Evolutionary conservation across 2,888 invertebrate genomes (phyloP).

Genomic region (Cephus pygmeus): DNA sequence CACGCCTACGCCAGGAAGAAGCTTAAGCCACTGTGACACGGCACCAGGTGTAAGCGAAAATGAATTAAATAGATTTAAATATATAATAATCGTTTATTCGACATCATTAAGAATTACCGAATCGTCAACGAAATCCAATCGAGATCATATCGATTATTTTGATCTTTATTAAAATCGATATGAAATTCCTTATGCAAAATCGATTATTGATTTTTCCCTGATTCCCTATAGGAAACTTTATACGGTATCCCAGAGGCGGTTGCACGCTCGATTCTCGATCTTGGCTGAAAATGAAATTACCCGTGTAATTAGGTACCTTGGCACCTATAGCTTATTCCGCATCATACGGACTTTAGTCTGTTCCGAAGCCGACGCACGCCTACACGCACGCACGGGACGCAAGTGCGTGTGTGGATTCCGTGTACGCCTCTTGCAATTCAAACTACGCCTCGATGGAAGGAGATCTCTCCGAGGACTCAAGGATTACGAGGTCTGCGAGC

Average conservation of each 20-base stretch:
- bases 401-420: not conserved
- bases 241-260: not conserved
- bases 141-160: not conserved
- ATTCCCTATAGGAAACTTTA: not conserved
- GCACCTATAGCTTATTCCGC: not conserved
- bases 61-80: not conserved
- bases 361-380: conserved; percentile 1
- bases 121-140: not conserved
- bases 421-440: not conserved
- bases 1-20: conserved; percentile 41
- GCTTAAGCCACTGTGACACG: conserved; percentile 22
- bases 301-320: not conserved
- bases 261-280: not conserved
- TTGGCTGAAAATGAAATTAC: not conserved
- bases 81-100: not conserved
- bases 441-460: not conserved
- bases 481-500: conserved; percentile 19
- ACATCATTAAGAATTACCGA: not conserved
- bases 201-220: not conserved
- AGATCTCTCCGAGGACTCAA: not conserved
- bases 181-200: not conserved
- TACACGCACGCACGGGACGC: not conserved
- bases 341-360: conserved; percentile 1
- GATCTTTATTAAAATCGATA: not conserved
- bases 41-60: not conserved